Evolutionary conservation across 2,113 vertebrate species (phyloP).

Genomic region (Pyxicephalus adspersus): DNA sequence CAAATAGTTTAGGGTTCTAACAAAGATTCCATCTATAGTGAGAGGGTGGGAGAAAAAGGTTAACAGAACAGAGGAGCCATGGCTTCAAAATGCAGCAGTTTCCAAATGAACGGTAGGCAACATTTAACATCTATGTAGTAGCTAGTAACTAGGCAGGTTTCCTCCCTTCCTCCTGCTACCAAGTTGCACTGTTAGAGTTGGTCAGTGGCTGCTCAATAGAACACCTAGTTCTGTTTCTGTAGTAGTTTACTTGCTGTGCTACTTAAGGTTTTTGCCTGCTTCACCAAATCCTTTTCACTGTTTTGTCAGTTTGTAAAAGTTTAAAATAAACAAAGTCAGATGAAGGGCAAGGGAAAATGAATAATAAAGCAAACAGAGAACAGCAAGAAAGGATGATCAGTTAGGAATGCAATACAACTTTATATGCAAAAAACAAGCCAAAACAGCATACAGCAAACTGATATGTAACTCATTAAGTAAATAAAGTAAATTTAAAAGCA

Average conservation of each 20-base stretch:
- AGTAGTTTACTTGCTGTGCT: conserved; percentile 90
- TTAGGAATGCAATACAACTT: conserved; percentile 57
- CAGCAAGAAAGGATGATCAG: conserved; percentile 68
- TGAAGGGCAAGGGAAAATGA: conserved; percentile 58
- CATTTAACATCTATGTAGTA: conserved; percentile 68
- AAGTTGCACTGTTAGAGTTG: conserved; percentile 67
- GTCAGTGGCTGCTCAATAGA: conserved; percentile 65
- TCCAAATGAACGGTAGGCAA: conserved; percentile 70
- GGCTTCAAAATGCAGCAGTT: conserved; percentile 63
- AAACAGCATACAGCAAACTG: too few species aligned
- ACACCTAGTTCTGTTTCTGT: conserved; percentile 85
- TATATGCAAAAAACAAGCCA: too few species aligned
- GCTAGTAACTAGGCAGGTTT: conserved; percentile 65
- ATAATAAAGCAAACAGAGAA: conserved; percentile 50
- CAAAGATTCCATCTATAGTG: conserved; percentile 64
- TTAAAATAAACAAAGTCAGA: conserved; percentile 58
- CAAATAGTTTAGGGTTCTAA: conserved; percentile 65
- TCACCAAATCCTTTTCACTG: conserved; percentile 97
- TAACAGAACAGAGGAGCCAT: conserved; percentile 58
- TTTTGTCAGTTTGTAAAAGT: conserved; percentile 29
- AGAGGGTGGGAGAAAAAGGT: conserved; percentile 59
- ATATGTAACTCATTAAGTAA: too few species aligned
- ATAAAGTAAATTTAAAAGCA: too few species aligned
- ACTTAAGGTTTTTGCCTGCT: conserved; percentile 96
- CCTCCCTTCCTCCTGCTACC: conserved; percentile 62